These are phyloP conservation scores for Rugalucina vietnamica DNA, from an alignment of 2,888 invertebrate genomes.

Conservation along the genomic window DNA sequence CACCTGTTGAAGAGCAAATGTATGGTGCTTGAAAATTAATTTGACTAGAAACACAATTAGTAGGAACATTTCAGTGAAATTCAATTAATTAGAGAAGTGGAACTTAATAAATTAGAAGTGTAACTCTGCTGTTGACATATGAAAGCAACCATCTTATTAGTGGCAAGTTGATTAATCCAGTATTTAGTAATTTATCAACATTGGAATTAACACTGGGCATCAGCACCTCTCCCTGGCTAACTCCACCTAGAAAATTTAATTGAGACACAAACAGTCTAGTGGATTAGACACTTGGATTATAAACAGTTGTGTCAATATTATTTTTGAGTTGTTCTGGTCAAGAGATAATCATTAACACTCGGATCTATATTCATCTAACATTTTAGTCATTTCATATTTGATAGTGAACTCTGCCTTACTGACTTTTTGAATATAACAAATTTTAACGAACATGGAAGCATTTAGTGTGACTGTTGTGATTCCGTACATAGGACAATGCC, in stretches of 20 bases:
- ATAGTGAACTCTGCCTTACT: not conserved
- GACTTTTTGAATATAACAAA: not conserved
- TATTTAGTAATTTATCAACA: not conserved
- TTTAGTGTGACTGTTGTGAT: not conserved
- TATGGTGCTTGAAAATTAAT: no score
- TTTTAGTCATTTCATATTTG: not conserved
- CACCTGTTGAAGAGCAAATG: no score
- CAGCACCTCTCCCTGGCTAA: not conserved
- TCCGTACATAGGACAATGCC: not conserved
- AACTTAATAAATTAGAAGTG: not conserved
- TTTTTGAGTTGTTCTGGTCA: not conserved
- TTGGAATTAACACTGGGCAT: not conserved
- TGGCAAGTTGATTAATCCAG: not conserved
- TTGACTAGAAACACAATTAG: no score
- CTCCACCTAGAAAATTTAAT: no score
- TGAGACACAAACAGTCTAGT: no score
- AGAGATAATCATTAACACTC: constrained; percentile 8
- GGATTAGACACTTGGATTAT: no score
- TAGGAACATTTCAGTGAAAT: no score
- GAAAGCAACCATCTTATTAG: not conserved
- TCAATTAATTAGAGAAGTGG: no score
- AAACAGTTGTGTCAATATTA: constrained; percentile 5
- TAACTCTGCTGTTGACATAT: constrained; percentile 5
- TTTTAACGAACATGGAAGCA: not conserved
- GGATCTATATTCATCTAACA: not conserved